Percentiles rank a stretch among this genome's conserved stretches.
phyloP scores from a whole-genome alignment of 1,140 invertebrate genomes.

The Calephelis nemesis region DNA sequence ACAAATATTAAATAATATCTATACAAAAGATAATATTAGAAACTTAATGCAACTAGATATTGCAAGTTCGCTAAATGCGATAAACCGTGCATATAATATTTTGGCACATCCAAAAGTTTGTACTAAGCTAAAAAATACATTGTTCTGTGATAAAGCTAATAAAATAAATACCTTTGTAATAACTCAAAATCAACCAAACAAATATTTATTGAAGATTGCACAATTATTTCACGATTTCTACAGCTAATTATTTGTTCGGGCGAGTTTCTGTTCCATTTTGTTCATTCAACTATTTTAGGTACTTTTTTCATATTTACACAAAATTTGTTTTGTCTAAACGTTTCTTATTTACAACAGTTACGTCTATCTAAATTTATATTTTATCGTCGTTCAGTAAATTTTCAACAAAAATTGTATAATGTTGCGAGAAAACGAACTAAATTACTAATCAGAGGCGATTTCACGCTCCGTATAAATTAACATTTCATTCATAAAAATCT shows the following conservation, averaged over 20 bases:
- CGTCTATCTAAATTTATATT: conserved; percentile 66
- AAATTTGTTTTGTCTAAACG: conserved; percentile 55
- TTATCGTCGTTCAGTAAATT: conserved; percentile 35
- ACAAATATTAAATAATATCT: conserved; percentile 39
- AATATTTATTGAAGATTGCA: conserved; percentile 67
- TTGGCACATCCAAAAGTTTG: conserved; percentile 74
- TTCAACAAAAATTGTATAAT: conserved; percentile 32
- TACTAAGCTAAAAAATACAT: conserved; percentile 70
- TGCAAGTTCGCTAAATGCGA: conserved; percentile 69
- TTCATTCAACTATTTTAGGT: conserved; percentile 59
- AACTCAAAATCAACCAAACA: conserved; percentile 58
- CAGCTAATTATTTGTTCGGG: conserved; percentile 69
- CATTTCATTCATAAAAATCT: conserved; percentile 26
- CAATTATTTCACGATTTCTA: conserved; percentile 51
- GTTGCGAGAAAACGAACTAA: conserved; percentile 40
- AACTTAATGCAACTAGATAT: conserved; percentile 67
- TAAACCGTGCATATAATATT: conserved; percentile 61
- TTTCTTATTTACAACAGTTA: conserved; percentile 71
- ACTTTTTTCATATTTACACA: conserved; percentile 68
- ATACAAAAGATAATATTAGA: conserved; percentile 45
- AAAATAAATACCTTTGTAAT: conserved; percentile 61
- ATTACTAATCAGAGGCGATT: conserved; percentile 74
- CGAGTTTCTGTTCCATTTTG: conserved; percentile 76
- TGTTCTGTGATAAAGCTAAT: conserved; percentile 63
- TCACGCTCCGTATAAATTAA: conserved; percentile 50